Percentiles rank a stretch among this genome's conserved stretches.
phyloP scores from a whole-genome alignment of 2,797 vertebrate species.

The Halcyon smyrnensis region DNA sequence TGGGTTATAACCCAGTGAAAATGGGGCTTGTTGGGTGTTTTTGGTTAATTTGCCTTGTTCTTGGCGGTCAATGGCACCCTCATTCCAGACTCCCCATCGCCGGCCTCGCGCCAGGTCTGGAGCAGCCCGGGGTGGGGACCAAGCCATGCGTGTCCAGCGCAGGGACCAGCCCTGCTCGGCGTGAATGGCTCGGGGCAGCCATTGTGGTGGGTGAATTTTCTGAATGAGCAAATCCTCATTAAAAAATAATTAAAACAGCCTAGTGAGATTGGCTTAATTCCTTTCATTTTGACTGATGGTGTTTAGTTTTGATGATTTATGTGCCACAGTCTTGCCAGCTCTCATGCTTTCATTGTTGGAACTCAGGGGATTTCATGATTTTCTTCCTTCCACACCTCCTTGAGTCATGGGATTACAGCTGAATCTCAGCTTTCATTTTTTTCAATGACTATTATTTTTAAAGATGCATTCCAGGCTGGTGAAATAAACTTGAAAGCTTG shows the following conservation, averaged over 20 bases:
- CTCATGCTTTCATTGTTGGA: slow-evolving; percentile 30
- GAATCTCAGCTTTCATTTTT: slow-evolving; percentile 12
- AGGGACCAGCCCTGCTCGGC: background rate
- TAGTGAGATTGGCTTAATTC: slow-evolving; percentile 53
- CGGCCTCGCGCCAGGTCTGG: fast-evolving
- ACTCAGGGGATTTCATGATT: slow-evolving; percentile 53
- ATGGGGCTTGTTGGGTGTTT: background rate
- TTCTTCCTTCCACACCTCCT: slow-evolving; percentile 59
- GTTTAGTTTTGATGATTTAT: slow-evolving; percentile 52
- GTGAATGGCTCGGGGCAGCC: background rate
- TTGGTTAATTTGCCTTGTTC: background rate
- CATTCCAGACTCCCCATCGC: background rate
- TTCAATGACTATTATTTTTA: slow-evolving; percentile 52
- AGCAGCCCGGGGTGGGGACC: background rate
- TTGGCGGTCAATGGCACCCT: background rate
- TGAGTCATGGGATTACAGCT: slow-evolving; percentile 60
- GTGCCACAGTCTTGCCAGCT: slow-evolving; percentile 43
- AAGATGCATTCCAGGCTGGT: slow-evolving; percentile 61
- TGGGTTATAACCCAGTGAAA: background rate
- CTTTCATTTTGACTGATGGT: slow-evolving; percentile 51
- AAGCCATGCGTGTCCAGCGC: background rate
- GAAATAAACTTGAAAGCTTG: slow-evolving; percentile 52
- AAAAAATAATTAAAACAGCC: slow-evolving; percentile 68
- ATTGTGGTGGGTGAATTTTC: slow-evolving; percentile 59
- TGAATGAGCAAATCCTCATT: slow-evolving; percentile 73